phyloP scores from a whole-genome alignment of 2,888 invertebrate species.

The Ecdyonurus torrentis region DNA sequence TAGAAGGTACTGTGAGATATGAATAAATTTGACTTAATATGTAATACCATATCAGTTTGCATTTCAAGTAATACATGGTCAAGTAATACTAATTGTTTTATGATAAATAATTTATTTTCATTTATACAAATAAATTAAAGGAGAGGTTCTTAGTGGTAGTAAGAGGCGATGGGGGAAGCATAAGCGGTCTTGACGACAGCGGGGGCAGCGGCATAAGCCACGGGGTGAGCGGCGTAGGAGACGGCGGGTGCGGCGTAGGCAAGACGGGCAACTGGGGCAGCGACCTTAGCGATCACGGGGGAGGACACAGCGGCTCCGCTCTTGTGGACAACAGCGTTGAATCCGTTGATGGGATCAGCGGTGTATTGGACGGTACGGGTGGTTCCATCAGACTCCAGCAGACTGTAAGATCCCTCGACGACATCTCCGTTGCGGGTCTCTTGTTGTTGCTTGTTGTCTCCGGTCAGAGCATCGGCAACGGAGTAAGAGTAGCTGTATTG shows the following conservation, averaged over 20 bases:
- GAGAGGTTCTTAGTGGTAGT: no score
- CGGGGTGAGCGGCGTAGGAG: not conserved
- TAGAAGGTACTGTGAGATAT: no score
- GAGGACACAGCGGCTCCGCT: not conserved
- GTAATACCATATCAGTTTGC: no score
- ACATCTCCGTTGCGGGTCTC: not conserved
- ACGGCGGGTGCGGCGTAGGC: slow-evolving; percentile 2
- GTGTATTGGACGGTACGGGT: slow-evolving; percentile 12
- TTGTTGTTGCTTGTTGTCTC: not conserved
- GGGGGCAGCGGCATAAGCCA: not conserved
- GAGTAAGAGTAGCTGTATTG: slow-evolving; percentile 4
- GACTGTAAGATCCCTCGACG: not conserved
- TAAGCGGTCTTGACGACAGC: no score
- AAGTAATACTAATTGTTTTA: no score
- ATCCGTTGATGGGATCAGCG: slow-evolving; percentile 9
- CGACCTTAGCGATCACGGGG: slow-evolving; percentile 6
- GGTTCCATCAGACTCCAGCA: not conserved
- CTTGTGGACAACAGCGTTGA: slow-evolving; percentile 5
- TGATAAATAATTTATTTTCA: no score
- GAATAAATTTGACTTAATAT: no score
- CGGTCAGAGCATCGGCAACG: not conserved
- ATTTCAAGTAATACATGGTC: no score
- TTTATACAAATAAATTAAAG: no score
- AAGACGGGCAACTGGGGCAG: not conserved
- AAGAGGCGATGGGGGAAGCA: no score